A percentile compares a stretch with the other conserved stretches of the same genome.
These are phyloP conservation scores for Coenonympha arcania DNA, from an alignment of 2,888 invertebrate species.

Conservation along the genomic window DNA sequence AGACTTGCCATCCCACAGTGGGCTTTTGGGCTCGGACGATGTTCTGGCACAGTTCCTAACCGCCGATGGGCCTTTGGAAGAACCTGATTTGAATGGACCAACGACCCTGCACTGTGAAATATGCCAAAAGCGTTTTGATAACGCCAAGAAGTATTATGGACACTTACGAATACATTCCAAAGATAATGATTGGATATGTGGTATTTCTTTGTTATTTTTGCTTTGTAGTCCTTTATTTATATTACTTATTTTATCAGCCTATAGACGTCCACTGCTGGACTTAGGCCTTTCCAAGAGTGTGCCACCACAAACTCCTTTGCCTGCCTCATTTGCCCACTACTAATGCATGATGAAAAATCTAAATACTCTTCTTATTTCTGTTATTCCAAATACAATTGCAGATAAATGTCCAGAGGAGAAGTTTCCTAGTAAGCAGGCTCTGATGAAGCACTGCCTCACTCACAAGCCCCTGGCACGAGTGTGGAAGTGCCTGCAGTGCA, in stretches of 20 bases:
- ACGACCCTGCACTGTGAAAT: slow-evolving; percentile 64
- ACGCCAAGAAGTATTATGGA: slow-evolving; percentile 66
- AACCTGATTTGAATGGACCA: slow-evolving; percentile 63
- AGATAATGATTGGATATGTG: slow-evolving; percentile 63
- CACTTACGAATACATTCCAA: slow-evolving; percentile 65
- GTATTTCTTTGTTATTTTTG: slow-evolving; percentile 40
- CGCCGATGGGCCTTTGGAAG: slow-evolving; percentile 59
- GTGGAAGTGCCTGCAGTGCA: slow-evolving; percentile 63
- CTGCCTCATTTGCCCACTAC: too few relatives aligned
- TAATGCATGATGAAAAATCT: too few relatives aligned
- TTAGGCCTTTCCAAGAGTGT: too few relatives aligned
- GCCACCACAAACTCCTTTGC: too few relatives aligned
- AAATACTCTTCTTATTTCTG: too few relatives aligned
- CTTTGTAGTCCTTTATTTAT: too few relatives aligned
- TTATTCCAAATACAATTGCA: slow-evolving; percentile 31
- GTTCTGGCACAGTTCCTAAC: slow-evolving; percentile 61
- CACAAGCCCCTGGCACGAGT: slow-evolving; percentile 58
- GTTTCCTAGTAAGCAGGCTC: slow-evolving; percentile 60
- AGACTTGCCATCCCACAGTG: slow-evolving; percentile 42
- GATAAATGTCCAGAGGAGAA: slow-evolving; percentile 60
- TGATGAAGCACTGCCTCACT: slow-evolving; percentile 58
- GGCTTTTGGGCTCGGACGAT: slow-evolving; percentile 50
- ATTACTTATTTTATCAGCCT: too few relatives aligned
- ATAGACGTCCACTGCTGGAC: too few relatives aligned
- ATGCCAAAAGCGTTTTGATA: slow-evolving; percentile 62